Evolutionary conservation across 2,888 invertebrate genomes (phyloP), one percentile per base, ranked within the genome.

Genomic region (Dendrolimus pini): DNA sequence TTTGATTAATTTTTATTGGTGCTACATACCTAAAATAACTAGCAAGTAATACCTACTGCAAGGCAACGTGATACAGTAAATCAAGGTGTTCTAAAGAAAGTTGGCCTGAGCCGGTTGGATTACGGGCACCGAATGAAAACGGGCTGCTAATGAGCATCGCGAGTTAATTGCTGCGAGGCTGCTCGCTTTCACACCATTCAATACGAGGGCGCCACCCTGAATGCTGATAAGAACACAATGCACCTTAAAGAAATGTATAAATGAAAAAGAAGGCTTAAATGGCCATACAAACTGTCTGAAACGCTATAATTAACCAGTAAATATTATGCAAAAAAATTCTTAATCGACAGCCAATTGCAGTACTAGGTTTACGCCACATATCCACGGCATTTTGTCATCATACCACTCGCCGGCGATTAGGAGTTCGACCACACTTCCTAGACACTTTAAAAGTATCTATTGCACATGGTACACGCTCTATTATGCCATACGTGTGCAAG

Each of bases 131-230:
- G 86, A 83, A 87, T 85, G 85, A 79, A 77, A 87, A 86, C 82
- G 80, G 78, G 70, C 81, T 82, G 83, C 79, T 87, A 87, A 87
- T 87, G 87, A 88, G 84, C 79, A 78, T 76, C 76, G 80, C 80
- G 63, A 82, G 80, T 84, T 86, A 85, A 87, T 85, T 85, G 83
- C 79, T 68, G 72, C 67, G 67, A 68, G 72, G 73, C 72, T 65
- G 64, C 61, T 68, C 64, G 61, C 66, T 67, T 70, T 72, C 67
- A 65, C 71, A 74, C 71, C 74, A 74, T 65, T 72, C 70, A 72
- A 63, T 70, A 65, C 68, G 58, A 63, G 59, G 41, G 42, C 9
- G 54, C 66, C 65, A 67, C 65, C 68, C 72, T 71, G 74, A 74
- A 77, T 74, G 69, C 77, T 77, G 81, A 83, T 82, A 83, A 78